Percentiles rank a stretch among this genome's conserved stretches.
Conservation (phyloP, 2,888 invertebrate species). For the Isotomurus palustris region DNA sequence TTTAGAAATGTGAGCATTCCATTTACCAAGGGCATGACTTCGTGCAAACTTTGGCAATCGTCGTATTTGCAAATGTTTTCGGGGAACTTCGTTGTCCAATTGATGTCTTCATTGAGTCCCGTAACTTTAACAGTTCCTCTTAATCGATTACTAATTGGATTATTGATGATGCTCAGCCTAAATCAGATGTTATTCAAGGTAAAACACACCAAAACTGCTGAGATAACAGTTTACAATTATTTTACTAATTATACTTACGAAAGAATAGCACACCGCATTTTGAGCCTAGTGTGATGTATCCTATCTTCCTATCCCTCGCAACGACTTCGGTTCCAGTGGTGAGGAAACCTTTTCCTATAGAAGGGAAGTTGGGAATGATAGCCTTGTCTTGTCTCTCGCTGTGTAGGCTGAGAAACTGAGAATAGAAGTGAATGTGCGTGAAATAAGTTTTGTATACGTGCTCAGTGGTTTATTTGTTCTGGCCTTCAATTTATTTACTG, state of each 20-base stretch:
- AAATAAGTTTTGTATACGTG: no score
- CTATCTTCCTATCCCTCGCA: no score
- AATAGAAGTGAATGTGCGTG: no score
- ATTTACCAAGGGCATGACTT: constrained; percentile 29
- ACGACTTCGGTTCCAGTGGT: no score
- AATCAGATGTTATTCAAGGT: not conserved
- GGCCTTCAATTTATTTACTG: no score
- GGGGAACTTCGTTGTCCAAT: constrained; percentile 25
- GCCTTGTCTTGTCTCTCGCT: no score
- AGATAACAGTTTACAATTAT: not conserved
- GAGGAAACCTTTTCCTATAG: no score
- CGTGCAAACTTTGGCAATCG: constrained; percentile 20
- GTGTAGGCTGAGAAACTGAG: no score
- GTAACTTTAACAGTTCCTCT: constrained; percentile 27
- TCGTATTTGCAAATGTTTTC: constrained; percentile 30
- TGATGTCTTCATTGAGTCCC: constrained; percentile 26
- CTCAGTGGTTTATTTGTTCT: no score
- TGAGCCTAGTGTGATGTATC: no score
- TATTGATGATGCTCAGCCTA: constrained; percentile 24
- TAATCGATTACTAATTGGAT: constrained; percentile 25
- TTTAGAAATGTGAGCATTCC: constrained; percentile 29
- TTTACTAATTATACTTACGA: constrained; percentile 27
- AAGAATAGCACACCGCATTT: constrained; percentile 30
- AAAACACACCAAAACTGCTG: not conserved
- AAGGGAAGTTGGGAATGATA: no score